Evolutionary conservation across 2,113 vertebrate species (phyloP).

Genomic region (Platanista minor): DNA sequence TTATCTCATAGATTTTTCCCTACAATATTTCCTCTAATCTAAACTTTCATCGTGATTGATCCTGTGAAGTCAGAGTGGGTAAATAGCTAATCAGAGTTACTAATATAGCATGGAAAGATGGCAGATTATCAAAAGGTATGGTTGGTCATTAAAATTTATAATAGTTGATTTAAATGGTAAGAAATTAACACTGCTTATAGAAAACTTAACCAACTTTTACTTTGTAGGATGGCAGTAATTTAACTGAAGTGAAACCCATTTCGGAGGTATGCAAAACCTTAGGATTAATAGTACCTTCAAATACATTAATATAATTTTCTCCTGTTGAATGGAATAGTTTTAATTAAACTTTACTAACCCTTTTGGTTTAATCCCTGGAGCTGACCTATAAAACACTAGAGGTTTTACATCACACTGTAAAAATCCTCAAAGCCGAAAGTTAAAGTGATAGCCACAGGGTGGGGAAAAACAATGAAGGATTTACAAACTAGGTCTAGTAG

Average conservation of each 20-base stretch:
- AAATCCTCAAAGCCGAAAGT: slow-evolving; percentile 71
- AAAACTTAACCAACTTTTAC: slow-evolving; percentile 61
- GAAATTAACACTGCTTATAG: slow-evolving; percentile 38
- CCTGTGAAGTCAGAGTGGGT: neutral
- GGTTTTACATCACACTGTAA: slow-evolving; percentile 77
- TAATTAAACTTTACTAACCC: slow-evolving; percentile 79
- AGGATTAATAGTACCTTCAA: slow-evolving; percentile 66
- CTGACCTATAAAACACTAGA: slow-evolving; percentile 72
- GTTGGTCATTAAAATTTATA: slow-evolving; percentile 27
- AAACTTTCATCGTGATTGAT: neutral
- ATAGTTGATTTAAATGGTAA: slow-evolving; percentile 47
- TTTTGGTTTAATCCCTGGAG: slow-evolving; percentile 75
- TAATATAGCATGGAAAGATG: neutral
- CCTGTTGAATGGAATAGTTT: slow-evolving; percentile 68
- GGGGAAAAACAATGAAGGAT: slow-evolving; percentile 62
- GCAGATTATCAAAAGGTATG: neutral
- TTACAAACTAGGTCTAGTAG: slow-evolving; percentile 71
- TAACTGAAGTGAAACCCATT: slow-evolving; percentile 58
- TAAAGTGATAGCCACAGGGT: slow-evolving; percentile 59
- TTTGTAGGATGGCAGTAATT: slow-evolving; percentile 47
- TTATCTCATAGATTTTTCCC: neutral
- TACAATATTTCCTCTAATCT: neutral
- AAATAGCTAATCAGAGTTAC: neutral
- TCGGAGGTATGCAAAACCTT: slow-evolving; percentile 48
- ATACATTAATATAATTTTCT: slow-evolving; percentile 72